Conservation (phyloP, 2,113 vertebrate genomes). For the Rafetus swinhoei region DNA sequence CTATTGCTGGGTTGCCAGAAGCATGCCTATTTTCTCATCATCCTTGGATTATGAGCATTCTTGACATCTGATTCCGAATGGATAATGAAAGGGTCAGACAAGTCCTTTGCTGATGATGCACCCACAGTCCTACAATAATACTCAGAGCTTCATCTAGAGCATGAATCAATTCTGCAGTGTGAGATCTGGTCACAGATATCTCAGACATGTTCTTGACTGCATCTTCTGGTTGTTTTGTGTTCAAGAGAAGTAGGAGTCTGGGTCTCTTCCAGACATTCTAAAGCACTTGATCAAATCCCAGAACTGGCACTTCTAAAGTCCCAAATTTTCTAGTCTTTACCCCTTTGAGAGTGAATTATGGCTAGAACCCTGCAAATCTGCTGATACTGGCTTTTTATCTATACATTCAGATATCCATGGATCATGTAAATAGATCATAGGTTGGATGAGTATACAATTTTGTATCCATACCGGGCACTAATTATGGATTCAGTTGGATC, state of each 20-base stretch:
- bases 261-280: not conserved
- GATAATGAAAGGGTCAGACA: not conserved
- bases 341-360: not conserved
- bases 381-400: no score
- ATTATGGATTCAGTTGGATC: constrained; percentile 2
- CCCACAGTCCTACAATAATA: not conserved
- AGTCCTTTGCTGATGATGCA: not conserved
- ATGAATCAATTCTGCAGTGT: not conserved
- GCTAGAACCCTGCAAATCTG: not conserved
- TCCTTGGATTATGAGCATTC: not conserved
- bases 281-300: not conserved
- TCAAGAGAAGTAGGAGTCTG: not conserved
- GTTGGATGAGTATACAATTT: no score
- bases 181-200: not conserved
- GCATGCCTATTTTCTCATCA: not conserved
- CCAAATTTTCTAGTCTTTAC: not conserved
- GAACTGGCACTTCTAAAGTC: not conserved
- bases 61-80: not conserved
- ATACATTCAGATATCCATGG: no score
- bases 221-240: not conserved
- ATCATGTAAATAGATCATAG: no score
- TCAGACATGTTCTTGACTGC: not conserved
- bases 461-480: not conserved
- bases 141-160: not conserved
- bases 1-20: not conserved